Percentiles rank a stretch among this genome's conserved stretches.
These are phyloP conservation scores for Noturus placidus DNA, from an alignment of 2,113 vertebrate species.

Conservation along the genomic window DNA sequence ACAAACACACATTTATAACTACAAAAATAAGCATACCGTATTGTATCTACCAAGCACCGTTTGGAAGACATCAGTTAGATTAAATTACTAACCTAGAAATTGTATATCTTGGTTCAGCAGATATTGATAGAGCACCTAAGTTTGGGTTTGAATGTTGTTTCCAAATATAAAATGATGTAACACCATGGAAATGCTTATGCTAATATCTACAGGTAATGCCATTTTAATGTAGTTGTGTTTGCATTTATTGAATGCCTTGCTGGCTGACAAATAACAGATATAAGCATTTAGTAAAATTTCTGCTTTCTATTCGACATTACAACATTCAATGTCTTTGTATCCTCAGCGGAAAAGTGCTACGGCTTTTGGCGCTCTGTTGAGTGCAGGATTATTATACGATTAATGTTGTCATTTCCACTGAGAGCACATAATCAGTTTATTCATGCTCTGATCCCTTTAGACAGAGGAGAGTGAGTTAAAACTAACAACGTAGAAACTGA, in stretches of 20 bases:
- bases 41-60: too few species aligned
- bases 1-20: neutral
- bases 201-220: neutral
- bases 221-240: neutral
- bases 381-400: constrained; percentile 1
- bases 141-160: neutral
- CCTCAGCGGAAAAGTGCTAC: neutral
- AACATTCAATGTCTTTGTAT: neutral
- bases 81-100: neutral
- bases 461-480: constrained; percentile 23
- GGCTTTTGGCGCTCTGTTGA: constrained; percentile 16
- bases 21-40: neutral
- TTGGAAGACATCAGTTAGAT: neutral
- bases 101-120: neutral
- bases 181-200: neutral
- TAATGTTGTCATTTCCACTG: constrained; percentile 37
- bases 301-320: neutral
- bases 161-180: neutral
- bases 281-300: neutral
- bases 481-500: constrained; percentile 25
- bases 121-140: neutral
- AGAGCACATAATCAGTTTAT: constrained; percentile 37
- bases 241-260: neutral
- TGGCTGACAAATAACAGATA: neutral
- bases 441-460: constrained; percentile 39